phyloP scores from a whole-genome alignment of 2,113 vertebrate genomes.

The Rhegmatorhina hoffmannsi region DNA sequence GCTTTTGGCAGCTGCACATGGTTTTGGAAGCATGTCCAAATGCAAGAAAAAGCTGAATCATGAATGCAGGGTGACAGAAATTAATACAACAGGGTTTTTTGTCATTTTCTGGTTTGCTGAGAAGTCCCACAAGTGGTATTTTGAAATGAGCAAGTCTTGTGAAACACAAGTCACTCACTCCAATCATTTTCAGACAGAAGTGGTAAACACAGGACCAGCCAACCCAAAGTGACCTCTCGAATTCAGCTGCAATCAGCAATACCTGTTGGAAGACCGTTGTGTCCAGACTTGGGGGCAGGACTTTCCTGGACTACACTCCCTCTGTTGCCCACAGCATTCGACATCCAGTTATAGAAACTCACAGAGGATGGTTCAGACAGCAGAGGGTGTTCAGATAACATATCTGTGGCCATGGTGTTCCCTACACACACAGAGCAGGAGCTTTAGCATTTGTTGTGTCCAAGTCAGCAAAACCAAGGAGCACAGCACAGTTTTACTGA shows the following conservation, averaged over 20 bases:
- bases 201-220: neutral
- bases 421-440: conserved; percentile 68
- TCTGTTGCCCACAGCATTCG: conserved; percentile 93
- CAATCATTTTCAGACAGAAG: neutral
- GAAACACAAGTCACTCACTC: neutral
- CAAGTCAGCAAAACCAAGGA: neutral
- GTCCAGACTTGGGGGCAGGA: conserved; percentile 84
- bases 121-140: neutral
- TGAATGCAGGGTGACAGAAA: neutral
- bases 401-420: conserved; percentile 86
- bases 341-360: conserved; percentile 99
- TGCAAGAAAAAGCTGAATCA: neutral
- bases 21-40: neutral
- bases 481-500: neutral
- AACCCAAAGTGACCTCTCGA: neutral
- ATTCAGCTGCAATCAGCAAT: conserved; percentile 20
- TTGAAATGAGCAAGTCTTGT: neutral
- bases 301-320: conserved; percentile 86
- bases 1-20: neutral
- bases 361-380: conserved; percentile 93
- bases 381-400: conserved; percentile 94
- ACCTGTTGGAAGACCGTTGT: conserved; percentile 95
- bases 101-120: neutral
- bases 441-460: neutral
- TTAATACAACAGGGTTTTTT: neutral